phyloP scores from a whole-genome alignment of 1,140 invertebrate species.

The Hyles euphorbiae region DNA sequence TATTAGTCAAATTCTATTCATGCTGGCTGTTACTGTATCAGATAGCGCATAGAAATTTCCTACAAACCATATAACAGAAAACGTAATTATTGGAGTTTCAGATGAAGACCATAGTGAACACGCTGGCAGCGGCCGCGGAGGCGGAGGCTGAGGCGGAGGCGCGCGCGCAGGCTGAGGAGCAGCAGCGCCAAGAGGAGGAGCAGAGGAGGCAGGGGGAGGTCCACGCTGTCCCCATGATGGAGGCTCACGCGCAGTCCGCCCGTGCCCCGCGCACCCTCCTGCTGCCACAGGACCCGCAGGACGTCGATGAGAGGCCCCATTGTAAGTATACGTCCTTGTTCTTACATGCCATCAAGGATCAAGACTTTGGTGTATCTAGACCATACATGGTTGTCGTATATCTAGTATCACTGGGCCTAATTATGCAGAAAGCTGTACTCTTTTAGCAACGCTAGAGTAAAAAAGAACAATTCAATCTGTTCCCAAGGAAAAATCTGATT shows the following conservation, averaged over 20 bases:
- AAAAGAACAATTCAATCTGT: no score
- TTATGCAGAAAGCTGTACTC: no score
- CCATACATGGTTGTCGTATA: no score
- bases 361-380: no score
- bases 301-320: slow-evolving; percentile 56
- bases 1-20: no score
- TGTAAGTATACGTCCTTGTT: slow-evolving; percentile 38
- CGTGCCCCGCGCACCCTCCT: slow-evolving; percentile 56
- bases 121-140: slow-evolving; percentile 46
- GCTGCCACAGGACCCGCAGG: slow-evolving; percentile 50
- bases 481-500: no score
- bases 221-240: slow-evolving; percentile 11
- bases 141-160: slow-evolving; percentile 41
- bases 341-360: no score
- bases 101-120: slow-evolving; percentile 68
- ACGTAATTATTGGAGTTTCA: slow-evolving; percentile 12
- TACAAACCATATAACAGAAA: no score
- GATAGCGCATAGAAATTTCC: no score
- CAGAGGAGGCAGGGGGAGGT: slow-evolving; percentile 12
- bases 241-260: slow-evolving; percentile 23
- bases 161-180: slow-evolving; percentile 36
- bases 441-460: no score
- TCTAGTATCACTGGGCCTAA: no score
- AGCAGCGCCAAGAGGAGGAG: slow-evolving; percentile 21
- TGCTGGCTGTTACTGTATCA: no score